phyloP scores from a whole-genome alignment of 2,888 invertebrate genomes.

The Chymomyza amoena region DNA sequence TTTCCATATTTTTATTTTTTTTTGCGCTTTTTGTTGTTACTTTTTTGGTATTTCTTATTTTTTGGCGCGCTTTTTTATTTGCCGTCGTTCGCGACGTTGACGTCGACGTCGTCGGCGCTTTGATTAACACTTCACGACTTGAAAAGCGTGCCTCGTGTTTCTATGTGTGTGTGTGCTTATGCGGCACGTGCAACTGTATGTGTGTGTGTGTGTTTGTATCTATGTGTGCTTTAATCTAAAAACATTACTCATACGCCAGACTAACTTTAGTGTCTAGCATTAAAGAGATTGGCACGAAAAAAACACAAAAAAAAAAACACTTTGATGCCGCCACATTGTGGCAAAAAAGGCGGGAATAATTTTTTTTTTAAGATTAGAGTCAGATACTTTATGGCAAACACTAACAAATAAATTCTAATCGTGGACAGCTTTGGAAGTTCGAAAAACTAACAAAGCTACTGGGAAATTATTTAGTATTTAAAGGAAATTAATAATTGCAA shows the following conservation, averaged over 20 bases:
- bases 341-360: not conserved
- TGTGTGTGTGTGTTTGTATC: conserved; percentile 28
- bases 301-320: not conserved
- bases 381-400: too few relatives aligned
- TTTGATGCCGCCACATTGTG: not conserved
- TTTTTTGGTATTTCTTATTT: conserved; percentile 46
- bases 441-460: too few relatives aligned
- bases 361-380: too few relatives aligned
- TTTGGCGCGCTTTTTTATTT: conserved; percentile 1
- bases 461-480: too few relatives aligned
- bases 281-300: not conserved
- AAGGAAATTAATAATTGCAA: too few relatives aligned
- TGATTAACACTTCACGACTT: conserved; percentile 64
- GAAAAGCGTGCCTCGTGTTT: conserved; percentile 16
- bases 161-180: conserved; percentile 16
- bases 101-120: conserved; percentile 22
- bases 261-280: not conserved
- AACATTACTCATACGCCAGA: not conserved
- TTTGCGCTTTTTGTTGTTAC: conserved; percentile 22
- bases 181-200: conserved; percentile 11
- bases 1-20: conserved; percentile 40
- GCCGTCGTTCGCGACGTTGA: not conserved
- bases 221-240: not conserved
- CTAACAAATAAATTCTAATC: too few relatives aligned
- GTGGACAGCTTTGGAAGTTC: too few relatives aligned